Base-by-base conservation (phyloP, 2,113 vertebrate species). In the Mesoclemmys tuberculata region DNA sequence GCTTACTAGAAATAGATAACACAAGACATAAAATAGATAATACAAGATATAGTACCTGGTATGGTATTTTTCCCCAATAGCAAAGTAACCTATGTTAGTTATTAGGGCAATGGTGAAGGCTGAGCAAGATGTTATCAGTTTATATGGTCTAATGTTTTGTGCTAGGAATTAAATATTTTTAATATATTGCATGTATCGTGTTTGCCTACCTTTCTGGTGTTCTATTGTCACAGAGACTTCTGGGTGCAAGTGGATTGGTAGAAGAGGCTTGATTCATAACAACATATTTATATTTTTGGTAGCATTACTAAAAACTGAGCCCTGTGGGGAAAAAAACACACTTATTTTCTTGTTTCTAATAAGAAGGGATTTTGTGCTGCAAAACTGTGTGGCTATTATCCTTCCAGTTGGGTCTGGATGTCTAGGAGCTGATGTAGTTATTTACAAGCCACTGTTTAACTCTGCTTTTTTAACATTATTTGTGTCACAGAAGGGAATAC, bases 401-500 rank as follows among this genome's bases (percentile, higher is more conserved):
- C 84, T 0, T 74, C 61, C 46, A 80, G 64, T 46, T 58, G 84
- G 74, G 14, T 48, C 68, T 89, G 11, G 27, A 77, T 71, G 52
- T 86, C 52, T 92, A 64, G 5, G 35, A 87, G 24, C 38, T 12
- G 19, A 75, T 41, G 2, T 44, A 24, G 3, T 81, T n/a, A 48
- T 93, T 93, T 92, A 51, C 80, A 94, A 93, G 3, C 68, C n/a
- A 19, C 27, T 79, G 6, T 82, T 87, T 84, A 77, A 54, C 85
- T 48, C 91, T 91, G 58, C 19, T 4, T 88, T 91, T 56, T 10
- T 10, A 58, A 51, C 3, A 13, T 85, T 85, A 52, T 93, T 93
- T 96, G 87, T 38, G 48, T 55, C 18, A 58, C 18, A 8, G 52
- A 74, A 87, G 82, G 61, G 13, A 90, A 29, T 41, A 51, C 35